These are phyloP conservation scores for Telmatochromis sp. DNA, from an alignment of 2,113 vertebrate genomes.

Conservation along the genomic window DNA sequence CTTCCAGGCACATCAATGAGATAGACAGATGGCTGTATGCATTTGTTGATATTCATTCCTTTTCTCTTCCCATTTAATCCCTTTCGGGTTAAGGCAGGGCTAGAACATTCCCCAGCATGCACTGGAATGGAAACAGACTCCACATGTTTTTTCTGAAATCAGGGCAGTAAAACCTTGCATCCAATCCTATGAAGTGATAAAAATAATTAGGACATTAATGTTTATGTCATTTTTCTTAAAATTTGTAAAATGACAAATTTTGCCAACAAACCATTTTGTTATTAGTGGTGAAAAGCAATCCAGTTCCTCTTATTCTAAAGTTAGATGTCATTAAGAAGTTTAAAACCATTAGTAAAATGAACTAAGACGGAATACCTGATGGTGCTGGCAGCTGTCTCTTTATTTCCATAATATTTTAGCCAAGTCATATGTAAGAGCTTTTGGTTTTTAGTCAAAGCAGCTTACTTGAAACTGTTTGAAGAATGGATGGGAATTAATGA, in stretches of 20 bases:
- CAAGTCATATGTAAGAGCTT: neutral
- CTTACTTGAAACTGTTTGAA: neutral
- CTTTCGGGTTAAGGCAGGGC: neutral
- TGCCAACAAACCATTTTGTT: neutral
- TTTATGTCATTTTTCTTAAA: neutral
- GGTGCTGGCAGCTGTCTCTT: neutral
- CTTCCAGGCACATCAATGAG: constrained; percentile 12
- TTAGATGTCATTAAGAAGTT: neutral
- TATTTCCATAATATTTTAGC: neutral
- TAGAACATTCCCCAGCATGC: neutral
- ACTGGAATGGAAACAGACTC: neutral
- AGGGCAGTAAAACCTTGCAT: neutral
- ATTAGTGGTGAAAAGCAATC: neutral
- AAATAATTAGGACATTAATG: neutral
- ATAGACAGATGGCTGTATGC: neutral
- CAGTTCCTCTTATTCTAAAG: neutral
- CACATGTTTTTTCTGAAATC: neutral
- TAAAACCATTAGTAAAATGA: neutral
- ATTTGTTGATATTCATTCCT: constrained; percentile 20
- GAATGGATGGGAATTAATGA: neutral
- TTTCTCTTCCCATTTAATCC: constrained; percentile 6
- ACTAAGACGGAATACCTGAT: neutral
- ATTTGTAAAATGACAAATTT: neutral
- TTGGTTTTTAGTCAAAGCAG: neutral
- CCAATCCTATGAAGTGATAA: neutral